Base-by-base conservation (phyloP, 2,113 vertebrate species). In the Eudyptes chrysolophus region DNA sequence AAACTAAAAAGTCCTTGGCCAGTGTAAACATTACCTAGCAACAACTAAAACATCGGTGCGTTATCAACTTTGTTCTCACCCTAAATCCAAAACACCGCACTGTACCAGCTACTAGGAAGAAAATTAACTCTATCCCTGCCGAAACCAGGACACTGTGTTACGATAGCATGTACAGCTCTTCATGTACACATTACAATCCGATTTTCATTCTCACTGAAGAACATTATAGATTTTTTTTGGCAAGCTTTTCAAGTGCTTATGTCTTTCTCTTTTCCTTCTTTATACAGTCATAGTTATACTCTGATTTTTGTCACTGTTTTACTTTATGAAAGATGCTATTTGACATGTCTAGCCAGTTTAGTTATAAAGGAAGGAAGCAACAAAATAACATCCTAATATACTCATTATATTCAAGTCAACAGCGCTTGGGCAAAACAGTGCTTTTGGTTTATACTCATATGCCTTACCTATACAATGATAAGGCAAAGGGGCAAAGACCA, bases 301-400 rank as follows among this genome's bases (percentile, higher is more conserved):
- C 66, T 60, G 49, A 71, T 52, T 93, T 92, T 86, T 94, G n/a
- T 92, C 52, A 70, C 54, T 80, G 36, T 65, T 93, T 94, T 75
- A 70, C 69, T 93, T 96, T 89, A 65, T 84, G 82, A 94, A 95
- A 87, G 32, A 30, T 55, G 6, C n/a, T 55, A 40, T 87, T 93
- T 91, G 55, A 49, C 82, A 29, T 74, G 46, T 54, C 26, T 81
- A 62, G 3, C 49, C 87, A 32, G 42, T 75, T 94, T 75, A 90
- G 40, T 69, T 83, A 68, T 38, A 76, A 48, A 77, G 22, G 55
- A 51, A 95, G 58, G 36, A 69, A 93, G 34, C 15, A 92, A 46
- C 3, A 77, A 92, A 88, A 83, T 13, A 69, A 5, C 74, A 90
- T 60, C 62, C 14, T 69, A 52, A 83, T 60, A 76, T 66, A 62